A percentile compares a stretch with the other conserved stretches of the same genome.
These are phyloP conservation scores for Zosterops japonicus DNA, from an alignment of 2,113 vertebrate species.

Conservation along the genomic window DNA sequence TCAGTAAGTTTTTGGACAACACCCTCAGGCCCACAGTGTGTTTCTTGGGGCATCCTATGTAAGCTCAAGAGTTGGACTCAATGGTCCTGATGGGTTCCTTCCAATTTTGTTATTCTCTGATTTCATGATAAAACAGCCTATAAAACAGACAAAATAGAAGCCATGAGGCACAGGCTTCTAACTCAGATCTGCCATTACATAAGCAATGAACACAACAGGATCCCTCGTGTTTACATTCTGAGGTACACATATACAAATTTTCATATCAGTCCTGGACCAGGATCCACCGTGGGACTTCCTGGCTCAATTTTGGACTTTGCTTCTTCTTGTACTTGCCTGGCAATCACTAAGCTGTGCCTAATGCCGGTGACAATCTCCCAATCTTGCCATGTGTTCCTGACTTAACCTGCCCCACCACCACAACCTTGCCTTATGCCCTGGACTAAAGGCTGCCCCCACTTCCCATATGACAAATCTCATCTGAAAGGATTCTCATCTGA, in stretches of 20 bases:
- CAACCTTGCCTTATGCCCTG: neutral
- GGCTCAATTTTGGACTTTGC: neutral
- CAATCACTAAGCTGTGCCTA: rapidly evolving
- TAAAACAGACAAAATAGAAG: neutral
- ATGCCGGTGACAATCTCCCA: rapidly evolving
- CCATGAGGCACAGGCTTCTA: neutral
- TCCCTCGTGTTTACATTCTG: rapidly evolving
- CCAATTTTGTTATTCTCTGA: neutral
- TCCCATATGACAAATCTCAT: neutral
- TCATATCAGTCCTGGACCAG: neutral
- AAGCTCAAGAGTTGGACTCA: neutral
- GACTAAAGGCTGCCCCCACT: neutral
- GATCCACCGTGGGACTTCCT: neutral
- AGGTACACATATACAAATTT: neutral
- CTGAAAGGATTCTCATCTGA: neutral
- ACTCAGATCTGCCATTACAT: neutral
- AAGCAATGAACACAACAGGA: neutral
- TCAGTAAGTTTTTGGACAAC: neutral
- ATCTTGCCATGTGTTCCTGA: rapidly evolving
- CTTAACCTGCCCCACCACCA: neutral
- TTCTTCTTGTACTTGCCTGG: neutral
- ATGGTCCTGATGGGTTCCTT: neutral
- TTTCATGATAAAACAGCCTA: neutral
- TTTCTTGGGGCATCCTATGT: neutral
- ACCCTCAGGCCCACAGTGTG: neutral